phyloP scores from a whole-genome alignment of 2,113 vertebrate species.

The Anguilla rostrata region DNA sequence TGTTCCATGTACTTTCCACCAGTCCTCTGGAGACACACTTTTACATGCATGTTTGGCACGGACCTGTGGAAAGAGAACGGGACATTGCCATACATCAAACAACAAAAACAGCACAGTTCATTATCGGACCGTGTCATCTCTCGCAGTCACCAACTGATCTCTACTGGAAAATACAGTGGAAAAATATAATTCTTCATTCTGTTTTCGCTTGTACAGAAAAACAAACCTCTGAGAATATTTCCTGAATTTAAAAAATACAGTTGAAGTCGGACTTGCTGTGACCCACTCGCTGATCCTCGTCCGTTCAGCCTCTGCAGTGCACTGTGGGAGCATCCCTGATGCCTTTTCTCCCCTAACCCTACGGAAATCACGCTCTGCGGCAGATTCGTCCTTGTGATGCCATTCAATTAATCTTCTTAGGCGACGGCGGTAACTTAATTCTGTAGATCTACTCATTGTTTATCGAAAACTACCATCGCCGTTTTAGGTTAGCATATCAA shows the following conservation, averaged over 20 bases:
- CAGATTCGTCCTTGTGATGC: background rate
- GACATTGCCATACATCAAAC: constrained; percentile 38
- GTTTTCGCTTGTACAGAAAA: constrained; percentile 45
- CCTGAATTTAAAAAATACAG: constrained; percentile 40
- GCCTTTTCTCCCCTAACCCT: background rate
- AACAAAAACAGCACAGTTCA: constrained; percentile 12
- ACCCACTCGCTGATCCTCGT: constrained; percentile 34
- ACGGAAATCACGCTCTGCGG: background rate
- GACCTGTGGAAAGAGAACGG: constrained; percentile 43
- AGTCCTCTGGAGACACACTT: background rate
- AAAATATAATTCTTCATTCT: constrained; percentile 31
- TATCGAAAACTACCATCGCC: background rate
- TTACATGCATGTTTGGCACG: constrained; percentile 38
- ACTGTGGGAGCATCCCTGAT: background rate
- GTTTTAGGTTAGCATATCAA: too few relatives aligned
- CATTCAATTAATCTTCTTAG: background rate
- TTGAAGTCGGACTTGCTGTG: constrained; percentile 39
- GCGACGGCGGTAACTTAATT: background rate
- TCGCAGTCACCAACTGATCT: constrained; percentile 15
- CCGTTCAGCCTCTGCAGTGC: constrained; percentile 16
- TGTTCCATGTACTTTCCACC: background rate
- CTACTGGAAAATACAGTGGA: constrained; percentile 36
- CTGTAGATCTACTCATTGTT: background rate
- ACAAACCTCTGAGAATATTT: constrained; percentile 45
- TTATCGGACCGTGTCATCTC: background rate